Percentiles rank a stretch among this genome's conserved stretches.
phyloP scores from a whole-genome alignment of 2,888 invertebrate genomes.

The Morpho achilles region DNA sequence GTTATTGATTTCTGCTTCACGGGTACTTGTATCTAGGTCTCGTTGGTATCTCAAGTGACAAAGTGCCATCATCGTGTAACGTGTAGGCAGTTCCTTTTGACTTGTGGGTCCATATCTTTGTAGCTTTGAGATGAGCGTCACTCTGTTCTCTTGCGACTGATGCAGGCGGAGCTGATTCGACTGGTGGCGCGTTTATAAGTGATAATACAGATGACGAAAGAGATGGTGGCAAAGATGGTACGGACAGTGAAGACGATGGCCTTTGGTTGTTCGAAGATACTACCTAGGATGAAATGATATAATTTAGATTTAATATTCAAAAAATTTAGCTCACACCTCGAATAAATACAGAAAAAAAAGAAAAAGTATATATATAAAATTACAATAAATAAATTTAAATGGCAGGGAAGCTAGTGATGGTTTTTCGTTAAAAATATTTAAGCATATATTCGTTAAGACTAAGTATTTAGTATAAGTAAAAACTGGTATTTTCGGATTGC shows the following conservation, averaged over 20 bases:
- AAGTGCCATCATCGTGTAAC: constrained; percentile 60
- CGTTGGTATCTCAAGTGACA: constrained; percentile 52
- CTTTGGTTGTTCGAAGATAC: constrained; percentile 36
- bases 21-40: constrained; percentile 26
- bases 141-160: constrained; percentile 54
- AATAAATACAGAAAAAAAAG: too few species aligned
- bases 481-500: too few species aligned
- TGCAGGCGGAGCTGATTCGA: constrained; percentile 53
- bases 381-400: too few species aligned
- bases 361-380: too few species aligned
- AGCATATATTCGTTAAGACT: too few species aligned
- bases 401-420: too few species aligned
- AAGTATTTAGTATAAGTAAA: too few species aligned
- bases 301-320: neutral
- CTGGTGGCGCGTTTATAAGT: constrained; percentile 31
- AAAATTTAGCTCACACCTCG: too few species aligned
- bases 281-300: constrained; percentile 39
- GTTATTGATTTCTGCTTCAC: neutral
- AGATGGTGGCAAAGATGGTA: constrained; percentile 24
- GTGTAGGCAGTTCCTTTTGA: constrained; percentile 67
- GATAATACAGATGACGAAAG: constrained; percentile 27
- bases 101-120: constrained; percentile 63
- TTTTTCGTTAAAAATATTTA: too few species aligned
- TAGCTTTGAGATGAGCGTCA: constrained; percentile 66
- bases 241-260: constrained; percentile 17